These are phyloP conservation scores for Diuraphis noxia DNA, from an alignment of 1,140 invertebrate genomes.

Conservation along the genomic window DNA sequence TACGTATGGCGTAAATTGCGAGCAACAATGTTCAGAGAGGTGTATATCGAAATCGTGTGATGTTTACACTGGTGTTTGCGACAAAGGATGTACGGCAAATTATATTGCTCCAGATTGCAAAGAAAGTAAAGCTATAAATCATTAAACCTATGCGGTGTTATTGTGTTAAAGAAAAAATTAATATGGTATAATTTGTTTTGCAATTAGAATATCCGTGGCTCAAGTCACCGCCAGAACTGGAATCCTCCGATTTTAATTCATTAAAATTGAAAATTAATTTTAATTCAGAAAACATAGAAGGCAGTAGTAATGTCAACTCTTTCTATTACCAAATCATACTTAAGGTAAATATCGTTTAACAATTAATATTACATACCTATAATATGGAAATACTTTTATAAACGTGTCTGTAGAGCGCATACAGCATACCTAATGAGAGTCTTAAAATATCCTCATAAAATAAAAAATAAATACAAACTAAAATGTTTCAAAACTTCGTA, in stretches of 20 bases:
- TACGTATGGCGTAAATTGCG: neutral
- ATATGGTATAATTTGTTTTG: neutral
- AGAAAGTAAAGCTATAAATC: slow-evolving; percentile 6
- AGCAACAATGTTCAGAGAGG: neutral
- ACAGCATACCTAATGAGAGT: no score
- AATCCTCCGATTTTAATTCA: neutral
- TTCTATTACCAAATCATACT: neutral
- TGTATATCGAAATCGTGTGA: neutral
- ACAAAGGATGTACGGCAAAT: neutral
- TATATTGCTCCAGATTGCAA: neutral
- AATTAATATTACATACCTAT: no score
- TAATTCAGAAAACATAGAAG: neutral
- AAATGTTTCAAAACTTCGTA: no score
- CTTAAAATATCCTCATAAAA: no score
- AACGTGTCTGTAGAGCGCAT: no score
- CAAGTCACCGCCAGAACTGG: neutral
- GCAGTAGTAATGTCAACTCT: neutral
- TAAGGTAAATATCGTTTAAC: neutral
- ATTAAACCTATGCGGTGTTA: neutral
- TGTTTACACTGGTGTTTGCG: neutral
- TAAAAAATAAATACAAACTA: no score
- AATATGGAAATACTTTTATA: no score
- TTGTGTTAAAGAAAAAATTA: neutral
- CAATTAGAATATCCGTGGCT: slow-evolving; percentile 1
- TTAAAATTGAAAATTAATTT: slow-evolving; percentile 9